Evolutionary conservation across 2,888 invertebrate species (phyloP).

Genomic region (Melanotus villosus): DNA sequence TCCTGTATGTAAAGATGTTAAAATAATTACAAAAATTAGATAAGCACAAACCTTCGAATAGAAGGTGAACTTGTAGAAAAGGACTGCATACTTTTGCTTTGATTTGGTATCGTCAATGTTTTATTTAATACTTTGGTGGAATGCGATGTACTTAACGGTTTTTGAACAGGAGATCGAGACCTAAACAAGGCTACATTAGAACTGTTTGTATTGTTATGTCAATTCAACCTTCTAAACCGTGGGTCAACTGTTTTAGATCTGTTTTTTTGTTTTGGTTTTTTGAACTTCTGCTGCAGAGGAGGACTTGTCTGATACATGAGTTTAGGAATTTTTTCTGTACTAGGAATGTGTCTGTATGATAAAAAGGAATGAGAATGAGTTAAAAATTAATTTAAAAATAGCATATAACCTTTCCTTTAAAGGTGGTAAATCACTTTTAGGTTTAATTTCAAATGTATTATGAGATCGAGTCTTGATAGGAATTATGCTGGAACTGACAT

Average conservation of each 20-base stretch:
- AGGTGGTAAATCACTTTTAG: background rate
- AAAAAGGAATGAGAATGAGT: background rate
- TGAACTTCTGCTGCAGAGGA: background rate
- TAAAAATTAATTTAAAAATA: background rate
- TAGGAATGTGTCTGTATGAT: background rate
- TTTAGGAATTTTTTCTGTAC: background rate
- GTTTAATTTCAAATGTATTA: background rate
- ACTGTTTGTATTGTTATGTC: background rate
- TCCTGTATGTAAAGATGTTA: background rate
- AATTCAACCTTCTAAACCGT: conserved; percentile 27
- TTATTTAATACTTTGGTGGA: conserved; percentile 2
- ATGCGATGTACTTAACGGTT: background rate
- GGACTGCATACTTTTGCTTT: background rate
- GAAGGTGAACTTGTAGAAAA: background rate
- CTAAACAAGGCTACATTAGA: background rate
- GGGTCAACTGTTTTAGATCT: conserved; percentile 27
- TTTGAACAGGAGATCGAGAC: background rate
- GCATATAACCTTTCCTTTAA: background rate
- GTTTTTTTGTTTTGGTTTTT: background rate
- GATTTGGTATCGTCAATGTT: background rate
- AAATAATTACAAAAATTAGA: no score
- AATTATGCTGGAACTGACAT: no score
- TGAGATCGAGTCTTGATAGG: background rate
- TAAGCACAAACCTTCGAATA: background rate
- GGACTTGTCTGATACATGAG: background rate